phyloP scores from a whole-genome alignment of 2,888 invertebrate species.

The Pachymerium ferrugineum region DNA sequence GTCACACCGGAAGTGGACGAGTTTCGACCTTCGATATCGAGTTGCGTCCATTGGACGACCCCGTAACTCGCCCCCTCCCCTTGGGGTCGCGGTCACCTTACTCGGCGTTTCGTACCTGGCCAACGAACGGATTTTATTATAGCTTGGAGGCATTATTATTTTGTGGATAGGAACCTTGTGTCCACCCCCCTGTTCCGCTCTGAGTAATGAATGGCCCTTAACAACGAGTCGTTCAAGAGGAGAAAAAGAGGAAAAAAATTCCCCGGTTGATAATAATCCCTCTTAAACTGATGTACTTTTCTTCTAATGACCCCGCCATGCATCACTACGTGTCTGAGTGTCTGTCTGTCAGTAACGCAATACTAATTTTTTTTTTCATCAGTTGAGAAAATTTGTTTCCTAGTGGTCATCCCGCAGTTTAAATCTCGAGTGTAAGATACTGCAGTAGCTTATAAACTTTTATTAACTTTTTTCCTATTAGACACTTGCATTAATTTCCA shows the following conservation, averaged over 20 bases:
- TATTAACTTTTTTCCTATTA: too few relatives aligned
- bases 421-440: too few relatives aligned
- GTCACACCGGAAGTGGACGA: not conserved
- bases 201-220: not conserved
- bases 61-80: too few relatives aligned
- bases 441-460: too few relatives aligned
- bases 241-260: too few relatives aligned
- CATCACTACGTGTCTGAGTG: not conserved
- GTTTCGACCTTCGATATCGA: too few relatives aligned
- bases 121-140: not conserved
- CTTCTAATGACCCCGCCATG: not conserved
- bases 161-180: not conserved
- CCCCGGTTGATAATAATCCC: not conserved
- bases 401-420: not conserved
- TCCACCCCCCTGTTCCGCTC: not conserved
- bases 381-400: not conserved
- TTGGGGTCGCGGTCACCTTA: not conserved
- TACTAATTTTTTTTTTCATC: not conserved
- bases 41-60: not conserved
- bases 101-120: not conserved
- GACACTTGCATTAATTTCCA: too few relatives aligned
- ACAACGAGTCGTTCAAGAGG: not conserved
- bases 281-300: not conserved
- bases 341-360: too few relatives aligned
- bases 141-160: not conserved